Evolutionary conservation across 2,113 vertebrate species (phyloP).

Genomic region (Pyxicephalus adspersus): DNA sequence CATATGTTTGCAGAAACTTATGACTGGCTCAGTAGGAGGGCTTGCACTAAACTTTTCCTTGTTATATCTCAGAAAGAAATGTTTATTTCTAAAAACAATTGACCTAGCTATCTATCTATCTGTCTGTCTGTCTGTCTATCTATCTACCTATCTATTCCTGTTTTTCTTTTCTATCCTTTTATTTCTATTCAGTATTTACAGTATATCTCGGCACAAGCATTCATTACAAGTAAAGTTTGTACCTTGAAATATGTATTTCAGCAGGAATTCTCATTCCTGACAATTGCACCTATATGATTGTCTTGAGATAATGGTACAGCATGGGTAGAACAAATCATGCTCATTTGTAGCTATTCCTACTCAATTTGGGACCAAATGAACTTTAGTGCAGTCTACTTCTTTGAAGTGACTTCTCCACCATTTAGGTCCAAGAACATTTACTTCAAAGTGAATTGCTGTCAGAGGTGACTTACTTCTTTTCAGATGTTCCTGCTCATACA

Average conservation of each 20-base stretch:
- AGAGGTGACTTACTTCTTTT: slow-evolving; percentile 18
- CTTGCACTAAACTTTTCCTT: too few species aligned
- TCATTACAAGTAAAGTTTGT: background rate
- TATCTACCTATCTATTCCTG: background rate
- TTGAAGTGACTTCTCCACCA: slow-evolving; percentile 7
- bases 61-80: too few species aligned
- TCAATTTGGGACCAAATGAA: slow-evolving; percentile 23
- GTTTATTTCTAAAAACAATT: too few species aligned
- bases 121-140: background rate
- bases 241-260: background rate
- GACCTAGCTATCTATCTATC: background rate
- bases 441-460: slow-evolving; percentile 29
- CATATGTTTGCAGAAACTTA: too few species aligned
- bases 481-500: background rate
- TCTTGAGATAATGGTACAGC: background rate
- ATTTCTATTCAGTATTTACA: too few species aligned
- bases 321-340: background rate
- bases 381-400: slow-evolving; percentile 16
- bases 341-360: slow-evolving; percentile 36
- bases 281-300: background rate
- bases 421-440: slow-evolving; percentile 14
- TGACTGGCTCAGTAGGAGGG: too few species aligned
- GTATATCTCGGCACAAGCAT: background rate
- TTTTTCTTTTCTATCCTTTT: too few species aligned
- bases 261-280: background rate